These are phyloP conservation scores for Parazoanthus atlanticus DNA, from an alignment of 92 coral and sea anemone species.

Conservation along the genomic window DNA sequence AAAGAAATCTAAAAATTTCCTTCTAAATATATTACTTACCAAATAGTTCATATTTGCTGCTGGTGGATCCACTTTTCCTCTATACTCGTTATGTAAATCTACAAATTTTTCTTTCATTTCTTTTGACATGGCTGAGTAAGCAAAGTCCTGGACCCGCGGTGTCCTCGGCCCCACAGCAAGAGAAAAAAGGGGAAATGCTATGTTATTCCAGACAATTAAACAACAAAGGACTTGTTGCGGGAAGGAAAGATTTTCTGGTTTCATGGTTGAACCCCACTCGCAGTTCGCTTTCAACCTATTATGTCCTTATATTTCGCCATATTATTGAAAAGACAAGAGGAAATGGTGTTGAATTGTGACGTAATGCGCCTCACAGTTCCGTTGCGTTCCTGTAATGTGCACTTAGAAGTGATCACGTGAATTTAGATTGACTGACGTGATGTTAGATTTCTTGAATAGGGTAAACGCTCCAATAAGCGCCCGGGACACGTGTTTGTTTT, in stretches of 20 bases:
- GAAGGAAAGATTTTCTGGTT: background rate
- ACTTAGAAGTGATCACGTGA: too few species aligned
- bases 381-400: too few species aligned
- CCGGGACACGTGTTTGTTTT: too few species aligned
- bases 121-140: constrained; percentile 33
- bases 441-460: too few species aligned
- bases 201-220: background rate
- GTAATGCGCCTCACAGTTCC: background rate
- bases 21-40: constrained; percentile 28
- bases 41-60: constrained; percentile 55
- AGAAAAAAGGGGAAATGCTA: background rate
- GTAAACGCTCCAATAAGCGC: too few species aligned
- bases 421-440: too few species aligned
- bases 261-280: background rate
- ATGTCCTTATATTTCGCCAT: background rate
- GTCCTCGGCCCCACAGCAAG: constrained; percentile 24
- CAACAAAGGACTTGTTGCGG: background rate
- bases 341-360: background rate
- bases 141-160: constrained; percentile 37
- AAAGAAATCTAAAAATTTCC: background rate
- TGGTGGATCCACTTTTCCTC: constrained; percentile 42
- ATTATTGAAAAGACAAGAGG: background rate
- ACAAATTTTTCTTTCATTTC: constrained; percentile 40
- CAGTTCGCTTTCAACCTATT: background rate
- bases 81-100: constrained; percentile 42